Percentiles rank a stretch among this genome's conserved stretches.
These are phyloP conservation scores for Sardinella longiceps DNA, from an alignment of 2,797 vertebrate species.

Conservation along the genomic window DNA sequence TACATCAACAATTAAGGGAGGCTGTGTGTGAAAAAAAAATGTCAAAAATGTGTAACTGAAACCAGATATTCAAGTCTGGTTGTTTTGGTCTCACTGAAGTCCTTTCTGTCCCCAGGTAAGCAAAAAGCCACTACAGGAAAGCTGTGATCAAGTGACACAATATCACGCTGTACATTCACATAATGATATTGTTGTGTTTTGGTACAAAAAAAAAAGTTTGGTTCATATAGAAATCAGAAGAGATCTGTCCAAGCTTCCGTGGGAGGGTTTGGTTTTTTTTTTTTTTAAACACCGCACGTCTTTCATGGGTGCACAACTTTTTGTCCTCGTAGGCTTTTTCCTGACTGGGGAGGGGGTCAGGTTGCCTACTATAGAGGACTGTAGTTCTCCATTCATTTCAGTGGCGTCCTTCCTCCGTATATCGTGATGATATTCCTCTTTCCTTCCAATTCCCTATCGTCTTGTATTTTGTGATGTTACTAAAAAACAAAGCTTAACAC, in stretches of 20 bases:
- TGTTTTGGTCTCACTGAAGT: conserved; percentile 20
- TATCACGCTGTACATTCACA: conserved; percentile 13
- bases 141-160: conserved; percentile 16
- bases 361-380: neutral
- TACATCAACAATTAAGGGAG: neutral
- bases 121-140: conserved; percentile 24
- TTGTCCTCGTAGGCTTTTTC: neutral
- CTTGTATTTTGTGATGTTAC: neutral
- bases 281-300: neutral
- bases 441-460: neutral
- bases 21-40: neutral
- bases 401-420: neutral
- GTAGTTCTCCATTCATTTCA: neutral
- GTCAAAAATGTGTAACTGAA: neutral
- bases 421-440: neutral
- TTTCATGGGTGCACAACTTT: neutral
- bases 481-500: neutral
- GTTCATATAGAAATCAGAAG: conserved; percentile 15
- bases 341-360: neutral
- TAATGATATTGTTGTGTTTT: neutral
- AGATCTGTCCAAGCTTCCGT: neutral
- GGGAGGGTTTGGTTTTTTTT: neutral
- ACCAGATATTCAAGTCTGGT: conserved; percentile 8
- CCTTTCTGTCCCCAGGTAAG: neutral
- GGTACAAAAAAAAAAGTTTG: neutral